Base-by-base conservation (phyloP, 1,140 invertebrate genomes). In the Cydia fagiglandana region DNA sequence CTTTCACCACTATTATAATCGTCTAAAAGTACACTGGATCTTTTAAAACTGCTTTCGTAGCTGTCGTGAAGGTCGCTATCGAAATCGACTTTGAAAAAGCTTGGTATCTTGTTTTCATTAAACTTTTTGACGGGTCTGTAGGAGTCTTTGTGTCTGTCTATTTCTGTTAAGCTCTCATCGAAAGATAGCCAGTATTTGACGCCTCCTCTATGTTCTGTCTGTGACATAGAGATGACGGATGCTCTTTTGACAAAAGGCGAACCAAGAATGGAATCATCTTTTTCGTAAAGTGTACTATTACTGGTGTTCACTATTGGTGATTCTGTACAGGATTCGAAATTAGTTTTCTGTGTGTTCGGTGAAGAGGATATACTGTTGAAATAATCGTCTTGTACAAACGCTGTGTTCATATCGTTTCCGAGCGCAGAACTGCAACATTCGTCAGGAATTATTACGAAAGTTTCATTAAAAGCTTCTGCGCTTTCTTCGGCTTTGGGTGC, bases 161-260 rank as follows among this genome's bases (percentile, higher is more conserved):
- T 64, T 12, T 77, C 78, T 2, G 73, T 12, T 9, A 84, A 2
- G 74, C 80, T 79, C 12, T 93, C 86, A 50, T 93, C 90, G 68
- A 93, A 93, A 0, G 91, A 92, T 0, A 93, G n/a, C 92, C 92
- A 93, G 74, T 92, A 93, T 78, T 92, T 93, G 0, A 93, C 79
- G 10, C 92, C 92, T 0, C 91, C 91, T 0, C 78, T 86, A 20
- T 90, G 82, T 34, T 78, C 84, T 0, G 85, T 92, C 73, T 90
- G 91, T 0, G 89, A 91, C 91, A 93, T 93, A 0, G 90, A 80
- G 34, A 91, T 81, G 0, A 93, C 83, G 2, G 88, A 79, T 0
- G 84, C 76, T 64, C 75, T 83, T 75, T 85, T 90, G 0, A 85
- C 77, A 45, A 92, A 92, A 2, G 89, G 88, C 1, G 88, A 91